These are phyloP conservation scores for Carcharodon carcharias DNA, from an alignment of 2,797 vertebrate species.

Conservation along the genomic window DNA sequence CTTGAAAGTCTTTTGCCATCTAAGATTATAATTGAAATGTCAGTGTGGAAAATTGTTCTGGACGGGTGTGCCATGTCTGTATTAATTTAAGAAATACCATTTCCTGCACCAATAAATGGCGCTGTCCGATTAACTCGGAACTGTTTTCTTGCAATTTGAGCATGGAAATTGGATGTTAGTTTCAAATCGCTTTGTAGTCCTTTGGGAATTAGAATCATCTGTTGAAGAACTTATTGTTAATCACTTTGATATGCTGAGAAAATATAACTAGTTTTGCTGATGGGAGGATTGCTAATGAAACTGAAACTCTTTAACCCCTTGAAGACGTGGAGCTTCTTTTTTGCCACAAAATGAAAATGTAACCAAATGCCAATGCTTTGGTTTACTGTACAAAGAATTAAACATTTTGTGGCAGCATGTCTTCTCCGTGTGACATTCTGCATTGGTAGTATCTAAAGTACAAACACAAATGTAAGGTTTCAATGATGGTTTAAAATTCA, in stretches of 20 bases:
- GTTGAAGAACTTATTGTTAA: neutral
- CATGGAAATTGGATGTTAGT: constrained; percentile 17
- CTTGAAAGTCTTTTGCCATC: constrained; percentile 5
- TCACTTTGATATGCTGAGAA: neutral
- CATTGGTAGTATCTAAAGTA: neutral
- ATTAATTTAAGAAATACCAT: neutral
- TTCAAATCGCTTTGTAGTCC: neutral
- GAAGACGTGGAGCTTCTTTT: neutral
- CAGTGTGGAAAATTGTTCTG: constrained; percentile 25
- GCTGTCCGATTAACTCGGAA: neutral
- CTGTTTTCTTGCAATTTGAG: neutral
- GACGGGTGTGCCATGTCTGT: constrained; percentile 24
- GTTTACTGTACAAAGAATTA: neutral
- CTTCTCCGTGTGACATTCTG: neutral
- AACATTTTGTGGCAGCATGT: neutral
- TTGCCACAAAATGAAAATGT: neutral
- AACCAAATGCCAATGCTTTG: neutral
- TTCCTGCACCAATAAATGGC: constrained; percentile 18
- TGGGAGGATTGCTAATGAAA: neutral
- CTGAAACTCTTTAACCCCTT: neutral
- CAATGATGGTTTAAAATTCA: neutral
- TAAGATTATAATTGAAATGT: neutral
- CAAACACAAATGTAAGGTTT: neutral
- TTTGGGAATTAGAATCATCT: constrained; percentile 1
- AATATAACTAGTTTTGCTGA: neutral